Conservation (phyloP, 2,888 invertebrate genomes). For the Patella depressa region DNA sequence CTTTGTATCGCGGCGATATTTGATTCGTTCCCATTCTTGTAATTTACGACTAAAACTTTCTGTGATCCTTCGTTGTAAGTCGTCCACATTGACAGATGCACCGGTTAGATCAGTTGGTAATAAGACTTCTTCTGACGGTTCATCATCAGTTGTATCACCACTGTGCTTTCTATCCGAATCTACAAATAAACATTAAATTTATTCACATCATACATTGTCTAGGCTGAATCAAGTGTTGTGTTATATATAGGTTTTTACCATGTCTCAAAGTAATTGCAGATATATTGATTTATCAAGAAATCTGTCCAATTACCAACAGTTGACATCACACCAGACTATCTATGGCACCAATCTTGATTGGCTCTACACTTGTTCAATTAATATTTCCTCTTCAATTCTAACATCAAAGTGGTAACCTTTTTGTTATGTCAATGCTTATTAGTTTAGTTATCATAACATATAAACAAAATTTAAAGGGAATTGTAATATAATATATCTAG, state of each 20-base stretch:
- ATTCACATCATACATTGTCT: constrained; percentile 3
- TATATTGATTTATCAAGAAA: no score
- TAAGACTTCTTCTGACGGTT: constrained; percentile 42
- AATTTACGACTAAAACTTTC: constrained; percentile 88
- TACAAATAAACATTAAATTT: constrained; percentile 18
- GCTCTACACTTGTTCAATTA: background rate
- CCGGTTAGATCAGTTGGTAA: constrained; percentile 33
- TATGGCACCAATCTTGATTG: no score
- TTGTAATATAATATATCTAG: background rate
- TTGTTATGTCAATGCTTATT: background rate
- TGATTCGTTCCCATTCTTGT: constrained; percentile 83
- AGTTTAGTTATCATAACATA: background rate
- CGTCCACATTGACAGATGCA: constrained; percentile 66
- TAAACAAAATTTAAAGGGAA: background rate
- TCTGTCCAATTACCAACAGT: no score
- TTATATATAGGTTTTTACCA: no score
- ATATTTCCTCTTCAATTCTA: background rate
- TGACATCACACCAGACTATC: no score
- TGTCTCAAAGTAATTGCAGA: no score
- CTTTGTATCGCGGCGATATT: constrained; percentile 50
- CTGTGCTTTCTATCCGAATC: constrained; percentile 36
- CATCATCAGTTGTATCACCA: constrained; percentile 39
- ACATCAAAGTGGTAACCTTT: background rate
- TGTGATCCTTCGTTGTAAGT: constrained; percentile 77
- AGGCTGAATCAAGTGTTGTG: no score